Evolutionary conservation across 1,140 invertebrate genomes (phyloP), one percentile per base, ranked within the genome.

Genomic region (Pseudomyrmex flavicornis): DNA sequence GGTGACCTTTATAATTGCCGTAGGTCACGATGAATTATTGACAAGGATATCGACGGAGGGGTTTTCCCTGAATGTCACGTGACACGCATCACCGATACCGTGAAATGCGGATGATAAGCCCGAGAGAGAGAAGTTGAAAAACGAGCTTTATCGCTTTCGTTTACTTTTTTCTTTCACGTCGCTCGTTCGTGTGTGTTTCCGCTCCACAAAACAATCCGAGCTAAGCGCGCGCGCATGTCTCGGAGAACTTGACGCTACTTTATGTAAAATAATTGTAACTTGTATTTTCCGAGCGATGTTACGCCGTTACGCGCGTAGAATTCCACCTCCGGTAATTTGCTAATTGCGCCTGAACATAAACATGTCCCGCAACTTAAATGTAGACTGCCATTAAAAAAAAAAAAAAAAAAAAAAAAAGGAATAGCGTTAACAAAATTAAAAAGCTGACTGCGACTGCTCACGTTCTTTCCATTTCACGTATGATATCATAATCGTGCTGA

Each of bases 11-110:
- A 35, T 85, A 72, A 84, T 84, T 85, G 66, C 65, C 61, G 59
- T 44, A 80, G 74, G 63, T 84, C 83, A 35, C 20, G 17, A 61
- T 80, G 74, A 84, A 74, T 74, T 62, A 80, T 84, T 68, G 68
- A 56, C n/a, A 15, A 63, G n/a, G 69, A n/a, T 8, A 22, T 35
- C n/a, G 65, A 20, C 17, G 54, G 35, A 35, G 35, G 50, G 22
- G 17, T 83, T 12, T 35, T 5, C 7, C 15, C 54, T 69, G 84
- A 59, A 75, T 63, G 54, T 62, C 84, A 70, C 35, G 26, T 20
- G 70, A 56, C 56, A 50, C 79, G 62, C 68, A 65, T 75, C 22
- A 52, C 7, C 22, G 22, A 66, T 50, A 62, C 22, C 46, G 52
- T 35, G 17, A 80, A 70, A 50, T 4, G 20, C 26, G 20, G n/a